Percentiles rank a stretch among this genome's conserved stretches.
Conservation (phyloP, 2,113 vertebrate species). For the Camelus dromedarius region DNA sequence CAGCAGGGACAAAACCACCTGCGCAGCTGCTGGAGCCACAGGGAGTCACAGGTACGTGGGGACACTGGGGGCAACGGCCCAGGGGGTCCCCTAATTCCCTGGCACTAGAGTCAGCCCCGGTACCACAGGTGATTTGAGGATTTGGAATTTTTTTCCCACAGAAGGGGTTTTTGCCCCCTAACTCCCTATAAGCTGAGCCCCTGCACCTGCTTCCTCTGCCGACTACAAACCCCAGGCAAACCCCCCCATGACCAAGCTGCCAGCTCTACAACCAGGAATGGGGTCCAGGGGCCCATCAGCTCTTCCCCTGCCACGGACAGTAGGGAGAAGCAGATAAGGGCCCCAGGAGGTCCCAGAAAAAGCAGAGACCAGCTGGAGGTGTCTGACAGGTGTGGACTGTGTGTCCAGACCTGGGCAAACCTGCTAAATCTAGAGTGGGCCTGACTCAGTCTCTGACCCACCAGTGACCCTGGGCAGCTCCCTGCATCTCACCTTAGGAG, state of each 20-base stretch:
- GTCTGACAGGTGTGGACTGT: neutral
- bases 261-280: neutral
- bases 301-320: neutral
- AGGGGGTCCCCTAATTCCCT: neutral
- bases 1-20: neutral
- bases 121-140: neutral
- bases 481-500: neutral
- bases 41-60: neutral
- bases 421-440: neutral
- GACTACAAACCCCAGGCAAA: neutral
- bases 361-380: neutral
- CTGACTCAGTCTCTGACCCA: neutral
- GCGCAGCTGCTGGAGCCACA: neutral
- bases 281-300: neutral
- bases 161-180: neutral
- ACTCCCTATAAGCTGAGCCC: neutral
- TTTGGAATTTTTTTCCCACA: neutral
- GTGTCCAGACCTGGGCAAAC: neutral
- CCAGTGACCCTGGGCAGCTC: neutral
- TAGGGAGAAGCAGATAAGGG: neutral
- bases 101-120: neutral
- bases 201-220: neutral
- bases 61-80: neutral
- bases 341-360: neutral
- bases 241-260: neutral